A percentile compares a stretch with the other conserved stretches of the same genome.
Evolutionary conservation across 23 tunicate species (phyloP).

Genomic region (Ciona savignyi): DNA sequence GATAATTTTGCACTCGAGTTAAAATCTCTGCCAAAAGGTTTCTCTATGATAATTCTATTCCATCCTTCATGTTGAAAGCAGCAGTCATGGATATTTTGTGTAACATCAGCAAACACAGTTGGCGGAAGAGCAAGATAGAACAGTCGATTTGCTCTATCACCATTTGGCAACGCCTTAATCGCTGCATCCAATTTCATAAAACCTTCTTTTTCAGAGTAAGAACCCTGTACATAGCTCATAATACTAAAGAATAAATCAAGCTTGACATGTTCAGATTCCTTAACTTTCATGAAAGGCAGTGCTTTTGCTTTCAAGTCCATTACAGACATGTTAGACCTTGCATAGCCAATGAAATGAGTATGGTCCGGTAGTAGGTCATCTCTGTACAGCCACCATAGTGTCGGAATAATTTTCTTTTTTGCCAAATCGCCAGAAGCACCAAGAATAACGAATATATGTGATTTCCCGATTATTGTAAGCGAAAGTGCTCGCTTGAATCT

Average conservation of each 20-base stretch:
- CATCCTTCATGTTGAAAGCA: conserved; percentile 91
- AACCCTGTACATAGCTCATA: conserved; percentile 69
- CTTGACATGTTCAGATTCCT: conserved; percentile 49
- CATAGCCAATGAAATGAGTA: conserved; percentile 78
- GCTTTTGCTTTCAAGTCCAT: conserved; percentile 42
- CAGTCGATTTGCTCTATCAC: conserved; percentile 53
- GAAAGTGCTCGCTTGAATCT: conserved; percentile 50
- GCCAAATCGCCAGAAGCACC: conserved; percentile 98
- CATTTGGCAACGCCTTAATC: conserved; percentile 43
- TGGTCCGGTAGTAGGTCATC: conserved; percentile 77
- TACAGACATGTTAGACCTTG: conserved; percentile 72
- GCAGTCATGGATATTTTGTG: conserved; percentile 50
- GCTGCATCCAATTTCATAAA: conserved; percentile 42
- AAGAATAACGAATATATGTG: conserved; percentile 66
- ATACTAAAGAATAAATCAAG: conserved; percentile 35
- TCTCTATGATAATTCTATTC: conserved; percentile 86
- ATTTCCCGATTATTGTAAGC: conserved; percentile 28
- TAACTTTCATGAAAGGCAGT: conserved; percentile 76
- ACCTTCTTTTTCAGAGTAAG: conserved; percentile 48
- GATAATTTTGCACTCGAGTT: conserved; percentile 74
- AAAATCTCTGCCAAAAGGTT: conserved; percentile 91
- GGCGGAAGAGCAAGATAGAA: conserved; percentile 97
- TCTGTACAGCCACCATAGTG: conserved; percentile 88
- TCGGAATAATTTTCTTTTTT: conserved; percentile 85
- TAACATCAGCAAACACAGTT: conserved; percentile 79